Evolutionary conservation across 1,140 invertebrate genomes (phyloP).

Genomic region (Solen grandis): DNA sequence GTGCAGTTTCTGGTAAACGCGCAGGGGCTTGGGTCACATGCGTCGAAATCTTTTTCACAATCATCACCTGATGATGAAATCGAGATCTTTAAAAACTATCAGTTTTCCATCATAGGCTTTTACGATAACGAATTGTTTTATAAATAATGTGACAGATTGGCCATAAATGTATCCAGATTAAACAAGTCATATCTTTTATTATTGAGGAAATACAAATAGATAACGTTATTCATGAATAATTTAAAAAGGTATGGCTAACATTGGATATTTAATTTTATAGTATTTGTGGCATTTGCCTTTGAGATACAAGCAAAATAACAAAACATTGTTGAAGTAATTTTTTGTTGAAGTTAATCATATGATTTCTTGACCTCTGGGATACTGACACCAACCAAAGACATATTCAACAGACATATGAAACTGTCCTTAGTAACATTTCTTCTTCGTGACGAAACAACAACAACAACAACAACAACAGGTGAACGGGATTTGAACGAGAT

Average conservation of each 20-base stretch:
- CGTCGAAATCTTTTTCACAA: constrained; percentile 40
- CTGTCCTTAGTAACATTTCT: no score
- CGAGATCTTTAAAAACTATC: not conserved
- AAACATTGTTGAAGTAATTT: no score
- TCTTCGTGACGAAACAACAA: no score
- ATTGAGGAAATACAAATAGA: not conserved
- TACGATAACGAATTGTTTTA: not conserved
- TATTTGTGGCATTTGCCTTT: no score
- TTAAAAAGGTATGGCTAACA: not conserved
- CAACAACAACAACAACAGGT: no score
- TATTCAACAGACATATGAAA: no score
- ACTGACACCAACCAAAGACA: no score
- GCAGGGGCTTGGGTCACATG: constrained; percentile 32
- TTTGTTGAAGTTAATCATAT: no score
- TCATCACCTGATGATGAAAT: constrained; percentile 32
- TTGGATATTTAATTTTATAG: no score
- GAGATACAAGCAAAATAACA: no score
- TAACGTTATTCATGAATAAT: not conserved
- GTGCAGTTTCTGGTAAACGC: constrained; percentile 9
- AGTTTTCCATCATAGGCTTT: not conserved
- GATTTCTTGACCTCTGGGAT: no score
- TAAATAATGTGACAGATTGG: not conserved
- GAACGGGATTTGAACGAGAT: no score
- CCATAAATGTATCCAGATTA: not conserved
- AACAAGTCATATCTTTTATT: not conserved